Base-by-base conservation (phyloP, 2,113 vertebrate species). In the Cottus gobio region DNA sequence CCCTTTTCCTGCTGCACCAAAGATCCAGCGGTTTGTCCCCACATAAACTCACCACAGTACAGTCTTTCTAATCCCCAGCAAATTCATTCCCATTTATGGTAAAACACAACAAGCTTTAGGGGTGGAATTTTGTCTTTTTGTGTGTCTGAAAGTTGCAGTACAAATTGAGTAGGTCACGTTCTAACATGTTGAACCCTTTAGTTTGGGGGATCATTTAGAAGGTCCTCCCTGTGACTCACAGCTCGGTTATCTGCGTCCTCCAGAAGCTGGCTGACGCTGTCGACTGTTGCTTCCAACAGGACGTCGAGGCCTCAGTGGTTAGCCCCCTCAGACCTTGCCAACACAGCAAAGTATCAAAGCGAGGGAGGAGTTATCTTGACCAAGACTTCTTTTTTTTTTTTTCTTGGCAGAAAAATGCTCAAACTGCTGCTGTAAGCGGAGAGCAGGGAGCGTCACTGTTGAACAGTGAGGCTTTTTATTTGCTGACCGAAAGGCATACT, bases 1-100 rank as follows among this genome's bases (percentile, higher is more conserved):
- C 98, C 98, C 0, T 99, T 99, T 89, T 99, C 98, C 75, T 99
- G 98, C 93, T 99, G 98, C 83, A 99, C 98, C 89, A 99, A 99
- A 92, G 98, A 99, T 73, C 98, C 98, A 15, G 97, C 98, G 2
- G 98, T 99, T 95, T 93, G 91, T 90, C 42, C 8, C 73, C 26
- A 48, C 56, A n/a, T 36, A 61, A 61, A 36, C 20, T 76, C 36
- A 20, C 22, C 44, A 63, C 65, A 77, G 7, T 15, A 15, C 0
- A 48, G 20, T 36, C 1, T 48, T 16, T 31, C n/a, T 62, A 15
- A 48, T n/a, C 34, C 65, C 73, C 24, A 30, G 34, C 15, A 71
- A 22, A 2, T 74, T 78, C 7, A 34, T 37, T 72, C 12, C 24
- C 20, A 34, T 57, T 61, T 56, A 71, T n/a, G n/a, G 31, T 37